These are phyloP conservation scores for Escarpia spicata DNA, from an alignment of 2,888 invertebrate genomes.

Conservation along the genomic window DNA sequence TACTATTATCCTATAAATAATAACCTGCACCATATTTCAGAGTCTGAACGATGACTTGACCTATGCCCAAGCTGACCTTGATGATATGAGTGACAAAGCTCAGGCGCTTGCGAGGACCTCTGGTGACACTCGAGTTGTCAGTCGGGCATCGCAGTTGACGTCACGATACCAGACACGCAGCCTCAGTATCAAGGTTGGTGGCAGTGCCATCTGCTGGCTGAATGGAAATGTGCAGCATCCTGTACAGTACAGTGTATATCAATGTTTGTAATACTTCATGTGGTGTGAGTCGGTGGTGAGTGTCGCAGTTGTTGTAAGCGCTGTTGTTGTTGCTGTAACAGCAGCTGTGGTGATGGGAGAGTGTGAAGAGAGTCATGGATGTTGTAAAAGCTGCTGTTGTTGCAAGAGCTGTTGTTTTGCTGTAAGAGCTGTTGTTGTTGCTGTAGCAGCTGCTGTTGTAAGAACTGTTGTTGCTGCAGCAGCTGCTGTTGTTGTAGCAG, in stretches of 20 bases:
- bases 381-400: conserved; percentile 17
- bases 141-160: conserved; percentile 59
- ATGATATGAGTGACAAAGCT: conserved; percentile 89
- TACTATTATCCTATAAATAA: neutral
- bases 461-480: too few relatives aligned
- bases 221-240: neutral
- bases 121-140: conserved; percentile 56
- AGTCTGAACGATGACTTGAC: conserved; percentile 52
- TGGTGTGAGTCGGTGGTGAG: too few relatives aligned
- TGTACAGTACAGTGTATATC: too few relatives aligned
- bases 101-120: conserved; percentile 69
- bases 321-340: neutral
- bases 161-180: conserved; percentile 57
- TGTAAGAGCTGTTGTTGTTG: neutral
- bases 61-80: conserved; percentile 75
- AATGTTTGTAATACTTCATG: neutral
- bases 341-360: neutral
- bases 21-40: conserved; percentile 38
- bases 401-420: neutral
- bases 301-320: neutral
- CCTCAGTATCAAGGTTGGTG: conserved; percentile 55
- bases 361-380: neutral
- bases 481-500: too few relatives aligned
- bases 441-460: too few relatives aligned
- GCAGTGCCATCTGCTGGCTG: neutral